Conservation (phyloP, 2,888 invertebrate species). For the Axea sp. region DNA sequence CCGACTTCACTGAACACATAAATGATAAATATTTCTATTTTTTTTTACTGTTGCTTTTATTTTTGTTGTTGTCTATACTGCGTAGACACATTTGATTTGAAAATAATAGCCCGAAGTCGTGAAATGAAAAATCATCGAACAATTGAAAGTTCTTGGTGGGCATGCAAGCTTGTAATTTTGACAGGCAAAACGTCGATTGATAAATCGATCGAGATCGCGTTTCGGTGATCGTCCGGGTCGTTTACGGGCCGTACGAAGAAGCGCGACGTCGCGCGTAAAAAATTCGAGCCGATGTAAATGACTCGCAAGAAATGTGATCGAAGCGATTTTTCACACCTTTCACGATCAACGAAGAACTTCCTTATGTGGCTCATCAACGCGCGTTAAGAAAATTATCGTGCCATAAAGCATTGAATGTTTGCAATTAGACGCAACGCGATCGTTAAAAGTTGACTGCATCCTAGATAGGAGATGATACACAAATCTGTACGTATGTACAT, state of each 20-base stretch:
- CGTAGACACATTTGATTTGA: no score
- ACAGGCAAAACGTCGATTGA: neutral
- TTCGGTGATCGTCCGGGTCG: slow-evolving; percentile 1
- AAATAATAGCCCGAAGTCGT: no score
- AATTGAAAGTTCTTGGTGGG: neutral
- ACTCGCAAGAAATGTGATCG: slow-evolving; percentile 23
- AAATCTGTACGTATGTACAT: slow-evolving; percentile 1
- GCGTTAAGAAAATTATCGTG: slow-evolving; percentile 31
- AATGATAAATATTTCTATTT: no score
- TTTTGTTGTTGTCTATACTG: no score
- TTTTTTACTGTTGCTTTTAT: no score
- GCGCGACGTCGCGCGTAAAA: slow-evolving; percentile 12
- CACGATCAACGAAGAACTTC: slow-evolving; percentile 20
- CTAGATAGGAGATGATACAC: slow-evolving; percentile 21
- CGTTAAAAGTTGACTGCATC: slow-evolving; percentile 35
- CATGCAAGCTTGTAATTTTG: neutral
- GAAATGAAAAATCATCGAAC: neutral
- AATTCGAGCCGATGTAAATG: slow-evolving; percentile 19
- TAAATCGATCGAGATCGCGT: slow-evolving; percentile 16
- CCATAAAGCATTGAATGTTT: slow-evolving; percentile 44
- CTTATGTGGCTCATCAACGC: slow-evolving; percentile 32
- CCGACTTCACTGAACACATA: no score
- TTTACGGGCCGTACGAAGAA: neutral
- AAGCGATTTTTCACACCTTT: slow-evolving; percentile 51
- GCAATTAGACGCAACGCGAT: slow-evolving; percentile 44